Evolutionary conservation across 2,797 vertebrate species (phyloP).

Genomic region (Enteromius mattozi): DNA sequence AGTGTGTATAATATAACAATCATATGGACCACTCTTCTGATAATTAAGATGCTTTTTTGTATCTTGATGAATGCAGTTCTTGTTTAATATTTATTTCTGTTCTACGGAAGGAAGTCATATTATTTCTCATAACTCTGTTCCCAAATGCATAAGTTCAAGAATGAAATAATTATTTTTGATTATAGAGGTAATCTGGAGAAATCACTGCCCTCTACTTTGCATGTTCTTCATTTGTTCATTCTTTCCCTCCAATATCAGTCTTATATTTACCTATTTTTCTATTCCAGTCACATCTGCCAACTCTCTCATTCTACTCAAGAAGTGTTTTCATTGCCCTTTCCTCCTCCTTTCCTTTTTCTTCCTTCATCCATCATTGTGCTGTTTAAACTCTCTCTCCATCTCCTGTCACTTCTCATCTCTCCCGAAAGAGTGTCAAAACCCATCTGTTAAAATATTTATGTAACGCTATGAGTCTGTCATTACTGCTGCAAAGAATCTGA

Average conservation of each 20-base stretch:
- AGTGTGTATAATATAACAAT: neutral
- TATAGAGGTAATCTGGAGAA: slow-evolving; percentile 44
- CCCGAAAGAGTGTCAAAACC: slow-evolving; percentile 74
- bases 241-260: neutral
- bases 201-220: slow-evolving; percentile 21
- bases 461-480: slow-evolving; percentile 54
- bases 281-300: slow-evolving; percentile 46
- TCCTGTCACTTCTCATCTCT: slow-evolving; percentile 21
- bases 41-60: neutral
- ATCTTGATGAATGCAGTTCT: neutral
- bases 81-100: neutral
- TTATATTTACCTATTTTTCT: slow-evolving; percentile 24
- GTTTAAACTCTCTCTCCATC: slow-evolving; percentile 35
- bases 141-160: slow-evolving; percentile 52
- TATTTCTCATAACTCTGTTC: neutral
- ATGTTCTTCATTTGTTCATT: slow-evolving; percentile 39
- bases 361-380: slow-evolving; percentile 10
- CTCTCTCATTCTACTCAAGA: slow-evolving; percentile 30
- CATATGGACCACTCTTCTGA: neutral
- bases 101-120: neutral
- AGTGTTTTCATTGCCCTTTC: slow-evolving; percentile 21
- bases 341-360: slow-evolving; percentile 15
- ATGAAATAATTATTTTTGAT: slow-evolving; percentile 65
- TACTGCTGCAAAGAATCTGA: slow-evolving; percentile 32
- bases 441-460: slow-evolving; percentile 79